Evolutionary conservation across 2,113 vertebrate genomes (phyloP).

Genomic region (Pycnonotus jocosus): DNA sequence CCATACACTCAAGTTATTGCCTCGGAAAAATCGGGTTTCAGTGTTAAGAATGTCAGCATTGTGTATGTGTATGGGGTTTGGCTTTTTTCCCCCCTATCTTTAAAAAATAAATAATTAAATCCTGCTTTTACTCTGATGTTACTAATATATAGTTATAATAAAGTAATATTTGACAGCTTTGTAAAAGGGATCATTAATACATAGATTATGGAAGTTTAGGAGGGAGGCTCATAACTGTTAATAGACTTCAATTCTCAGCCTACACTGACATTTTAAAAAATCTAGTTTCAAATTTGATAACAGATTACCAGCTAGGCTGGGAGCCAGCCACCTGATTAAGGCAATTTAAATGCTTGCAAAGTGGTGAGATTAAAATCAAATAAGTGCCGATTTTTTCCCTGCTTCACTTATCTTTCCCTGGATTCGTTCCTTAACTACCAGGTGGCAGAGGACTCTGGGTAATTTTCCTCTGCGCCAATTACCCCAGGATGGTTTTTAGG

Average conservation of each 20-base stretch:
- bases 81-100: background rate
- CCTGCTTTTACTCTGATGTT: constrained; percentile 66
- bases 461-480: constrained; percentile 88
- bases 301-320: constrained; percentile 87
- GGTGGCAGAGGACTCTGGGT: constrained; percentile 86
- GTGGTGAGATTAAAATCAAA: constrained; percentile 98
- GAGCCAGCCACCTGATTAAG: constrained; percentile 91
- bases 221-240: constrained; percentile 88
- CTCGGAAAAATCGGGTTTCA: constrained; percentile 71
- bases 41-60: constrained; percentile 75
- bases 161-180: constrained; percentile 84
- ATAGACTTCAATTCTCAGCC: constrained; percentile 87
- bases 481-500: constrained; percentile 91
- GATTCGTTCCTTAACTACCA: constrained; percentile 88
- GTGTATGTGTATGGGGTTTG: constrained; percentile 55
- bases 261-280: constrained; percentile 95
- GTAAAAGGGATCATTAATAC: constrained; percentile 86
- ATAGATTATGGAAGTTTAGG: constrained; percentile 85
- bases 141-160: constrained; percentile 77
- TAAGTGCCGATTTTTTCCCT: constrained; percentile 85
- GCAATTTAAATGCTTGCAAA: constrained; percentile 98
- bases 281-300: constrained; percentile 95
- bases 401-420: constrained; percentile 85
- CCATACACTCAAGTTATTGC: constrained; percentile 80
- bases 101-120: constrained; percentile 78